Base-by-base conservation (phyloP, 2,113 vertebrate species). In the Romanogobio albipinnatus region DNA sequence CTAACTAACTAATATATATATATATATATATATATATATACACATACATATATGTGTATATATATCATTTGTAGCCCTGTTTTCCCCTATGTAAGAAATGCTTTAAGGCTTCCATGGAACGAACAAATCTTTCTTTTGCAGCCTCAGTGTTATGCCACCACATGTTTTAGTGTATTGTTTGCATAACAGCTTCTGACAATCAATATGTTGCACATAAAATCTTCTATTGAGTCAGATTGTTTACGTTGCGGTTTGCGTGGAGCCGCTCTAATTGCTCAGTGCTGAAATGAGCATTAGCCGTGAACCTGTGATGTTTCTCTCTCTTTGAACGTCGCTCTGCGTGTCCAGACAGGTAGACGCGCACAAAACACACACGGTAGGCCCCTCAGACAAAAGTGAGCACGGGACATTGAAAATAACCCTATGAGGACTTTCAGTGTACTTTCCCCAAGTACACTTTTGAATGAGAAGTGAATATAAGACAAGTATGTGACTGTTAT, bases 311-410 rank as follows among this genome's bases (percentile, higher is more conserved):
- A 86, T 81, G 87, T 56, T 47, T 45, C 85, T 82, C 64, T 36
- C 85, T 64, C 81, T 85, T 88, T 87, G 85, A 84, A 71, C 77
- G 26, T 76, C 61, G 9, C 68, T 13, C 22, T 56, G 83, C 89
- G 62, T 84, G 89, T 87, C 74, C 81, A 36, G 85, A 89, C 88
- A 89, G 86, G 89, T 88, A 76, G 29, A 74, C 71, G 13, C 33
- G 36, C 84, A 71, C 76, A 73, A 84, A 43, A 73, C 61, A 9
- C 73, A 64, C 51, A 64, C 82, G 53, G 74, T 53, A 66, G 45
- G 78, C 76, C 81, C 45, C 53, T 53, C 73, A 84, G 82, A 84
- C 84, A 84, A 89, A 87, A 77, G 77, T 66, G 49, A 26, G 33
- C 24, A 56, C 51, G 82, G 68, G n/a, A 79, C 82, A 87, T 79